These are phyloP conservation scores for Pandemis cinnamomeana DNA, from an alignment of 2,888 invertebrate genomes.

Conservation along the genomic window DNA sequence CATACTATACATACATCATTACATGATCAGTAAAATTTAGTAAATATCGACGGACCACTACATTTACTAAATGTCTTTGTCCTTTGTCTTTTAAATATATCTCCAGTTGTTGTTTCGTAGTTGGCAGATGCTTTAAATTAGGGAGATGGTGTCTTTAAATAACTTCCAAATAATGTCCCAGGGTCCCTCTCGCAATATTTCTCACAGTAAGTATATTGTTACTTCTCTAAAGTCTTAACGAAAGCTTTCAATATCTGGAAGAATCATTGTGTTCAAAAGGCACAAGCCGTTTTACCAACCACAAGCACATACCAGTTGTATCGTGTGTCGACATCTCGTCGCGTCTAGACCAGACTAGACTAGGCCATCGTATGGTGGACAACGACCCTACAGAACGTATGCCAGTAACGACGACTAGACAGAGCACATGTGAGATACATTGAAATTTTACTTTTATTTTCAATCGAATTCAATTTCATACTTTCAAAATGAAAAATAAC, in stretches of 20 bases:
- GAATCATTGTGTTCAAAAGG: not conserved
- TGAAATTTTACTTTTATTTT: slow-evolving; percentile 8
- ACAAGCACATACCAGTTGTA: not conserved
- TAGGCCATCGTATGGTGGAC: slow-evolving; percentile 21
- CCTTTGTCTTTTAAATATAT: not conserved
- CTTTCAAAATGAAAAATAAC: not conserved
- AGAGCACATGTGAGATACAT: slow-evolving; percentile 2
- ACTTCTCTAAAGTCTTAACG: not conserved
- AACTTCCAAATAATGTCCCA: not conserved
- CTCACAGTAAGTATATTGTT: not conserved
- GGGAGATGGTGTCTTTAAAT: not conserved
- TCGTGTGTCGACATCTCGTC: slow-evolving; percentile 22
- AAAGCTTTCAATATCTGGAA: not conserved
- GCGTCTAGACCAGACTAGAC: slow-evolving; percentile 13
- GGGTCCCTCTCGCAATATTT: not conserved
- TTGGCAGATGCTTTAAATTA: too few relatives aligned
- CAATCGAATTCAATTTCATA: not conserved
- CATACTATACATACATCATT: too few relatives aligned
- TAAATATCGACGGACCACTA: too few relatives aligned
- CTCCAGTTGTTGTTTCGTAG: too few relatives aligned
- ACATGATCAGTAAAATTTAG: too few relatives aligned
- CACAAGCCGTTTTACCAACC: not conserved
- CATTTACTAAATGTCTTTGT: too few relatives aligned
- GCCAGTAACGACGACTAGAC: slow-evolving; percentile 9
- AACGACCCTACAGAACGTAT: slow-evolving; percentile 5